A percentile compares a stretch with the other conserved stretches of the same genome.
phyloP scores from a whole-genome alignment of 2,797 vertebrate genomes.

The Sebastes glaucus region DNA sequence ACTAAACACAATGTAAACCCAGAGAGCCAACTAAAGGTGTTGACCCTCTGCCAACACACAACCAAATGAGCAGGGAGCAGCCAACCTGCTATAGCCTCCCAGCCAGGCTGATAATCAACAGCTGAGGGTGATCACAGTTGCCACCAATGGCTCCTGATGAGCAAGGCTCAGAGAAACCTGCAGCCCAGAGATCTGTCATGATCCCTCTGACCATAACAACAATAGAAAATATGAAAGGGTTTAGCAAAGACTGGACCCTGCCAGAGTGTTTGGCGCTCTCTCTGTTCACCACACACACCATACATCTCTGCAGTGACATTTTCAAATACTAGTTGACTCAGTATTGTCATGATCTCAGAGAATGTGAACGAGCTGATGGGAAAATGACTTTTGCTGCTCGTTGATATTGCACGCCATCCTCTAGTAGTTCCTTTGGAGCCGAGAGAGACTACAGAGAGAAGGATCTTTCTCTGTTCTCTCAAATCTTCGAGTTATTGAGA shows the following conservation, averaged over 20 bases:
- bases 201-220: not conserved
- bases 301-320: slow-evolving; percentile 8
- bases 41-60: too few species aligned
- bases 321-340: slow-evolving; percentile 6
- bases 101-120: too few species aligned
- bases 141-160: too few species aligned
- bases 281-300: not conserved
- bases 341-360: not conserved
- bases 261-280: not conserved
- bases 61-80: too few species aligned
- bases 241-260: not conserved
- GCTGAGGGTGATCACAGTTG: too few species aligned
- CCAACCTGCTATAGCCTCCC: too few species aligned
- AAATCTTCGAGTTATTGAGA: not conserved
- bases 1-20: too few species aligned
- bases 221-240: not conserved
- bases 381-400: not conserved
- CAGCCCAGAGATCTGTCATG: too few species aligned
- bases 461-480: not conserved
- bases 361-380: not conserved
- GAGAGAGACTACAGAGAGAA: not conserved
- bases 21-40: too few species aligned
- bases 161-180: too few species aligned
- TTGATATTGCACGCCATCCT: not conserved
- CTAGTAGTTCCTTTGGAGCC: not conserved